A percentile compares a stretch with the other conserved stretches of the same genome.
Conservation (phyloP, 2,797 vertebrate species). For the Catostomus latipinnis region DNA sequence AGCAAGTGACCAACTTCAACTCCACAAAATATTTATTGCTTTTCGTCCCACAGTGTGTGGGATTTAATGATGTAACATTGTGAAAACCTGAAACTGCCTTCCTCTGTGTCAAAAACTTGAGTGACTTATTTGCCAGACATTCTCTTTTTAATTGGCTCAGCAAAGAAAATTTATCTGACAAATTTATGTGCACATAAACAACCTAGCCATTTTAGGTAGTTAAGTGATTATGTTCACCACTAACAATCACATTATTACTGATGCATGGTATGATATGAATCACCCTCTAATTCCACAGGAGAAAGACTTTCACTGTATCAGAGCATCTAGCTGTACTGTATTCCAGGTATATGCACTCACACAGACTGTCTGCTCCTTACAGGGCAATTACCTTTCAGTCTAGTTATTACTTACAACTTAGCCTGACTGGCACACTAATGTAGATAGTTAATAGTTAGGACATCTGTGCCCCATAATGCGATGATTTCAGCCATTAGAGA, state of each 20-base stretch:
- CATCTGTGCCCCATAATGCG: neutral
- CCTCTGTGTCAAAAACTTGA: conserved; percentile 23
- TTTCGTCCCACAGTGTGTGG: conserved; percentile 13
- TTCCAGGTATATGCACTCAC: neutral
- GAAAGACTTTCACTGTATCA: conserved; percentile 20
- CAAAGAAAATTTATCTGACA: conserved; percentile 36
- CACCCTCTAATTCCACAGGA: conserved; percentile 15
- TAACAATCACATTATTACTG: conserved; percentile 47
- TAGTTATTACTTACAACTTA: conserved; percentile 37
- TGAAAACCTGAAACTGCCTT: conserved; percentile 43
- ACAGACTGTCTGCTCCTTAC: conserved; percentile 21
- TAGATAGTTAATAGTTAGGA: conserved; percentile 40
- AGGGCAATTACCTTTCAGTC: conserved; percentile 44
- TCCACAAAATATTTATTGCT: conserved; percentile 38
- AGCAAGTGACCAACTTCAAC: conserved; percentile 33
- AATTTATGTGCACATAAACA: conserved; percentile 26
- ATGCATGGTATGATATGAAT: conserved; percentile 42
- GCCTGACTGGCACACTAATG: conserved; percentile 32
- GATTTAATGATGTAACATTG: conserved; percentile 46
- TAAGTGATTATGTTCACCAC: conserved; percentile 34
- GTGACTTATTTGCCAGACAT: conserved; percentile 34
- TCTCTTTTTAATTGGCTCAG: conserved; percentile 31
- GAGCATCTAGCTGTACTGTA: conserved; percentile 33
- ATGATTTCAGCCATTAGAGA: conserved; percentile 19
- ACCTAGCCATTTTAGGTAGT: conserved; percentile 6